phyloP scores from a whole-genome alignment of 2,113 vertebrate genomes.

The Mustela lutreola region DNA sequence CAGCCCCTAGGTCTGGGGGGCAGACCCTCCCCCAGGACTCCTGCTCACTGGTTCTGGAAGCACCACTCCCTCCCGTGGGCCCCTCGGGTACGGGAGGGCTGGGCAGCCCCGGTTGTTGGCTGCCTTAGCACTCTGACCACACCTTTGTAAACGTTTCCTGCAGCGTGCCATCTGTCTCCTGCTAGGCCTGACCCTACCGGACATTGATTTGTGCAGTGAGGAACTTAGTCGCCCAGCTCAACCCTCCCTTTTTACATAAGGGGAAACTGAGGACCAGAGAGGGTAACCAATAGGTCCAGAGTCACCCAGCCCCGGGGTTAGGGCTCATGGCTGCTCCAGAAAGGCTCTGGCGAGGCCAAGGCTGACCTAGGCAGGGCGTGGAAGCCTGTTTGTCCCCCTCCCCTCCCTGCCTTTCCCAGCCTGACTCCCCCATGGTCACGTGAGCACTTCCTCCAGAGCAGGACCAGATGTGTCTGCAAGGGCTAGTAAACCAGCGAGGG shows the following conservation, averaged over 20 bases:
- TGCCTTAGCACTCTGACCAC: neutral
- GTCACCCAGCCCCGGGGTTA: neutral
- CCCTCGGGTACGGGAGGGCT: neutral
- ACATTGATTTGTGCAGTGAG: fast-evolving
- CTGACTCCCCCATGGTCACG: neutral
- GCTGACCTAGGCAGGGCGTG: neutral
- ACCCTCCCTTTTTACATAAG: neutral
- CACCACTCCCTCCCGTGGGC: neutral
- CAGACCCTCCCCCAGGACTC: neutral
- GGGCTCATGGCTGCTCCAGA: neutral
- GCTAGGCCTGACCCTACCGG: neutral
- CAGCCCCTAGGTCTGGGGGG: neutral
- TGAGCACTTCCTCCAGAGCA: neutral
- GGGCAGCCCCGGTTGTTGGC: neutral
- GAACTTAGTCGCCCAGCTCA: neutral
- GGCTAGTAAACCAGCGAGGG: neutral
- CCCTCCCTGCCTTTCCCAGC: neutral
- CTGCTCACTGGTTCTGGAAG: neutral
- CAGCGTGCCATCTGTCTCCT: conserved; percentile 47
- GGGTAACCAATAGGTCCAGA: neutral
- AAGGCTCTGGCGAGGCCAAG: neutral
- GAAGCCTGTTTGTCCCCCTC: neutral
- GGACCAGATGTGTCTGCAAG: neutral
- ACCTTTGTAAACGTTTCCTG: conserved; percentile 11
- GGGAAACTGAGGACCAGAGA: neutral